Conservation (phyloP, 2,797 vertebrate genomes). For the Enteromius radiatus region DNA sequence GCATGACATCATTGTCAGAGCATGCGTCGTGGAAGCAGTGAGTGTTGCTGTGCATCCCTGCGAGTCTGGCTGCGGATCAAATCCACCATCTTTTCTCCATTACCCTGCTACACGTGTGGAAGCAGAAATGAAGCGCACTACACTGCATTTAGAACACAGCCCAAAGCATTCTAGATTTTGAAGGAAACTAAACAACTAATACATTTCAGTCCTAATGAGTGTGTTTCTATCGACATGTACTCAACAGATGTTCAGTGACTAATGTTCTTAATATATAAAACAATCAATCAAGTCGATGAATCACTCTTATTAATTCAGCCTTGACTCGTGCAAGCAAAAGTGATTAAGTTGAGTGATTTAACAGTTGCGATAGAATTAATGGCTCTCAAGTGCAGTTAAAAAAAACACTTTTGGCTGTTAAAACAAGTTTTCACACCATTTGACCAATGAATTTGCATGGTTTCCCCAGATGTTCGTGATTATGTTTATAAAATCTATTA, state of each 20-base stretch:
- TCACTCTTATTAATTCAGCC: slow-evolving; percentile 6
- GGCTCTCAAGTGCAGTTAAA: background rate
- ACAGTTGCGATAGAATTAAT: background rate
- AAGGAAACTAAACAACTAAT: background rate
- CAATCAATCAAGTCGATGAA: slow-evolving; percentile 21
- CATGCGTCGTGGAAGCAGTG: slow-evolving; percentile 2
- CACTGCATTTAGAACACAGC: slow-evolving; percentile 14
- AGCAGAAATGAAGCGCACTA: slow-evolving; percentile 8
- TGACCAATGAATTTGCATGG: background rate
- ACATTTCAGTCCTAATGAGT: background rate
- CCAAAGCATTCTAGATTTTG: background rate
- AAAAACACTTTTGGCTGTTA: background rate
- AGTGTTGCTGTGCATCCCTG: background rate
- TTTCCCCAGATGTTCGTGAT: background rate
- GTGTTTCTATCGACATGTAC: background rate
- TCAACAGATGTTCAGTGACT: background rate
- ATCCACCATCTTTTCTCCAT: slow-evolving; percentile 19
- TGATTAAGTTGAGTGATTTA: background rate
- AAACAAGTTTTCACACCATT: background rate
- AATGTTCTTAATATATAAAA: background rate
- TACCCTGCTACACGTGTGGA: background rate
- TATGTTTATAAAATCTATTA: background rate
- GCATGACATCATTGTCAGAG: slow-evolving; percentile 25
- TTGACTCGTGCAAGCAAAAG: background rate
- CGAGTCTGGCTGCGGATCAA: slow-evolving; percentile 14